phyloP scores from a whole-genome alignment of 2,113 vertebrate genomes.

The Loxodonta africana region DNA sequence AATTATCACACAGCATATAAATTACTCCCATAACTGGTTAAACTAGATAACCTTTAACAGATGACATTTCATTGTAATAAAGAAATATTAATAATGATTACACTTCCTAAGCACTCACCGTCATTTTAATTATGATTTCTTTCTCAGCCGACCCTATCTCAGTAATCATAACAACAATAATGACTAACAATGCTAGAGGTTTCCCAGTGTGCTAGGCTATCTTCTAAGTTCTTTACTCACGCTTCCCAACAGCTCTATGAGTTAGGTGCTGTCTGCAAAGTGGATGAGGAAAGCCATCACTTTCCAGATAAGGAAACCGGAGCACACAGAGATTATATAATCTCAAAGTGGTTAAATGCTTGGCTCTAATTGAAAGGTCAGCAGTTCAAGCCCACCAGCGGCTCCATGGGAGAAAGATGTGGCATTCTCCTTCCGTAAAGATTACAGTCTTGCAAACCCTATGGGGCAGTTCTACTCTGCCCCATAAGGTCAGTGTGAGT shows the following conservation, averaged over 20 bases:
- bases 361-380: too few species aligned
- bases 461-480: too few species aligned
- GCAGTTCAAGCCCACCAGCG: too few species aligned
- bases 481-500: too few species aligned
- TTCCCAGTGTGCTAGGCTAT: background rate
- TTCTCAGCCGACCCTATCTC: background rate
- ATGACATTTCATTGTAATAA: constrained; percentile 4
- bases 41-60: constrained; percentile 48
- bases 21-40: constrained; percentile 58
- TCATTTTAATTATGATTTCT: constrained; percentile 32
- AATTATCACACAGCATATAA: constrained; percentile 56
- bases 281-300: background rate
- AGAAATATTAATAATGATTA: constrained; percentile 5
- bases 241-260: background rate
- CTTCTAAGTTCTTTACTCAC: background rate
- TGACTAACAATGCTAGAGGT: background rate
- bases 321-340: background rate
- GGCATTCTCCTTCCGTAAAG: too few species aligned
- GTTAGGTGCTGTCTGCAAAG: background rate
- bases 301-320: background rate
- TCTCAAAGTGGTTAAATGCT: background rate
- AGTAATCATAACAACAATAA: background rate
- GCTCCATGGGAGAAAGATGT: too few species aligned
- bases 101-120: background rate
- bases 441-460: too few species aligned